phyloP scores from a whole-genome alignment of 2,888 invertebrate genomes.

The Furcula furcula region DNA sequence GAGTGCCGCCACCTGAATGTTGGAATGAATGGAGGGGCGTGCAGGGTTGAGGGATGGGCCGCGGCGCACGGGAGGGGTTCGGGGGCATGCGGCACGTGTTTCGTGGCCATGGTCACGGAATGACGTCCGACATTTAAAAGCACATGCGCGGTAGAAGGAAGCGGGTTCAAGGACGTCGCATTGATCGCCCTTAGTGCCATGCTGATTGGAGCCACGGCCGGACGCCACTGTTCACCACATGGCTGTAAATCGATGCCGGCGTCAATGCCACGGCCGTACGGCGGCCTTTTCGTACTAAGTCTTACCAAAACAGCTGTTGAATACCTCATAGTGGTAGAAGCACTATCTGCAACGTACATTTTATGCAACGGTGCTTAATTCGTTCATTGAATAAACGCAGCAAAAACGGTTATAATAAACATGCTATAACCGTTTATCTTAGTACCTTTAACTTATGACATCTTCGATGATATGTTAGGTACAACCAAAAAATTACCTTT shows the following conservation, averaged over 20 bases:
- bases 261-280: slow-evolving; percentile 54
- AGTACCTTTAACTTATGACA: no score
- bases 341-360: no score
- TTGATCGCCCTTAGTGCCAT: slow-evolving; percentile 62
- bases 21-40: slow-evolving; percentile 51
- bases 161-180: slow-evolving; percentile 71
- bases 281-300: slow-evolving; percentile 8
- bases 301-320: slow-evolving; percentile 2
- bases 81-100: slow-evolving; percentile 48
- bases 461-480: no score
- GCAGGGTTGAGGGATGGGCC: slow-evolving; percentile 12
- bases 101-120: slow-evolving; percentile 70
- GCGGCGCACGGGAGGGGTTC: slow-evolving; percentile 23
- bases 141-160: slow-evolving; percentile 55
- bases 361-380: no score
- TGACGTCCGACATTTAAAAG: slow-evolving; percentile 66
- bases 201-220: slow-evolving; percentile 56
- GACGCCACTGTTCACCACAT: slow-evolving; percentile 49
- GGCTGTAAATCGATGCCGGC: slow-evolving; percentile 48
- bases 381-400: no score
- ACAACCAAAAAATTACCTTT: no score
- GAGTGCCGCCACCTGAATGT: slow-evolving; percentile 35
- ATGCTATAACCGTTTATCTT: no score
- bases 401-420: no score
- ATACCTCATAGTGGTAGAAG: background rate